Evolutionary conservation across 2,797 vertebrate genomes (phyloP).

Genomic region (Liparis tanakae): DNA sequence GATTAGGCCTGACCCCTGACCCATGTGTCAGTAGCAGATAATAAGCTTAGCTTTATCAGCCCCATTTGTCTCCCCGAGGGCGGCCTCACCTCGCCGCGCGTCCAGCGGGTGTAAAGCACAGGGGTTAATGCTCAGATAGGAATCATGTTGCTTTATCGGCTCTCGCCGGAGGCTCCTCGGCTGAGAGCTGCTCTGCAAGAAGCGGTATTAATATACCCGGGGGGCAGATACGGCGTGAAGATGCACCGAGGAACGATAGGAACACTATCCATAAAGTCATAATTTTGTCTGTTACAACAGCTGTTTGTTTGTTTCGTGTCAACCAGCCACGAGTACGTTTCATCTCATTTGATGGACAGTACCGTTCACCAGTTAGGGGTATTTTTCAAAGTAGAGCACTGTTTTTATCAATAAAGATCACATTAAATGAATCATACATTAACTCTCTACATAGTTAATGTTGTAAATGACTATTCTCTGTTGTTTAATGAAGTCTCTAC

Average conservation of each 20-base stretch:
- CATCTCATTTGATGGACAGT: too few species aligned
- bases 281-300: conserved; percentile 22
- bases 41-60: conserved; percentile 74
- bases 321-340: not conserved
- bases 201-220: conserved; percentile 41
- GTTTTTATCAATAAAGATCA: too few species aligned
- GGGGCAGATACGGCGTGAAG: conserved; percentile 36
- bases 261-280: conserved; percentile 33
- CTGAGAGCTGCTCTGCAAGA: conserved; percentile 33
- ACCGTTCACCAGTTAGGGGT: too few species aligned
- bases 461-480: too few species aligned
- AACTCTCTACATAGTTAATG: too few species aligned
- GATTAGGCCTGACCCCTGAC: conserved; percentile 73
- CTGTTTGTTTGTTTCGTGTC: conserved; percentile 11
- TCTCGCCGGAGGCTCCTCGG: conserved; percentile 40
- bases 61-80: conserved; percentile 58
- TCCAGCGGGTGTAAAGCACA: conserved; percentile 17
- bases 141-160: conserved; percentile 56
- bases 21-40: conserved; percentile 67
- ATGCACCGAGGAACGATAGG: conserved; percentile 37
- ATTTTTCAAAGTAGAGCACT: too few species aligned
- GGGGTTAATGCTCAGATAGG: conserved; percentile 65
- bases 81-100: not conserved
- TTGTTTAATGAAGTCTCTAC: too few species aligned
- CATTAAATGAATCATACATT: too few species aligned